Base-by-base conservation (phyloP, 2,113 vertebrate species). In the Esox niger region DNA sequence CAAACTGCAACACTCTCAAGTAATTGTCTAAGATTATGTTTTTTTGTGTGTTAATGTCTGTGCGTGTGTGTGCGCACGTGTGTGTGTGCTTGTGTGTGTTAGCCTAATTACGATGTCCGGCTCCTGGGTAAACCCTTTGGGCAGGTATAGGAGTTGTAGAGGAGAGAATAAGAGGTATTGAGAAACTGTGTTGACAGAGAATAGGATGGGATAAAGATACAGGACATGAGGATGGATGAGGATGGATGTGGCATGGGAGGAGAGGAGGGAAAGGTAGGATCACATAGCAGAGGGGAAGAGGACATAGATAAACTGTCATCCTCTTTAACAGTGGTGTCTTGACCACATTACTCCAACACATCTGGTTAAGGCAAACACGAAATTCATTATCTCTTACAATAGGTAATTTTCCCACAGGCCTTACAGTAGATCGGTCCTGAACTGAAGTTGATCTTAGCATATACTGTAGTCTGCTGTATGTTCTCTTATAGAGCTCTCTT, bases 351-450 rank as follows among this genome's bases (percentile, higher is more conserved):
- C 17, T 32, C 35, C 49, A 70, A 76, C 73, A 79, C 60, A 57
- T 77, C 29, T 10, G 4, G 83, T 83, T 88, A 89, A 87, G 84
- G 86, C 86, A 85, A 81, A 85, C 0, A 80, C 84, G 82, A 84
- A 80, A 58, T 79, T 46, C 64, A 78, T 68, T 1, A 20, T 30
- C 5, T 20, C 17, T 59, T 2, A 7, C 29, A 27, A 30, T 17
- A 59, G 57, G 15, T 15, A 2, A 20, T 27, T 31, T 17, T 29
- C 5, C 5, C 20, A 4, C 47, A 38, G 35, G 11, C 11, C 5
- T 38, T 38, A 38, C 35, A 38, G 5, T 38, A 11, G n/a, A n/a
- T n/a, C n/a, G 5, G 5, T 38, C 11, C 11, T 38, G 11, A 38
- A 6, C 11, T 38, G 11, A 38, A 38, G 5, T 38, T 11, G 5